Evolutionary conservation across 1,140 invertebrate genomes (phyloP).

Genomic region (Drosophila subobscura): DNA sequence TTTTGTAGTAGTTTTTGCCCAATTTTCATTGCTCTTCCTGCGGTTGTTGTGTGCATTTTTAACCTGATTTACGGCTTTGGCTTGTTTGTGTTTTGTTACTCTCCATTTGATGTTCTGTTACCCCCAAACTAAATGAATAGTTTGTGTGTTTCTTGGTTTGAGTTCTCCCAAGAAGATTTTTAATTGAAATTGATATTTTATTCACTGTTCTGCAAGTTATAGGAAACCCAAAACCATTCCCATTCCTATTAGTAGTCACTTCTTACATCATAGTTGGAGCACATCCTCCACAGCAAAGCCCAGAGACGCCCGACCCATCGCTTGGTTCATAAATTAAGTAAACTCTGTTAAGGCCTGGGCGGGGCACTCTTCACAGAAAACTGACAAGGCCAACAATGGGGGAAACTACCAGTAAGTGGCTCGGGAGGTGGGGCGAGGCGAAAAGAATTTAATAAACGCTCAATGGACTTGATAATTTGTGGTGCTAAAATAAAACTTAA

Average conservation of each 20-base stretch:
- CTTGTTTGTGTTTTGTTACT: slow-evolving; percentile 25
- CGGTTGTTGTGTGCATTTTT: slow-evolving; percentile 44
- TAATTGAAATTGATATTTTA: slow-evolving; percentile 9
- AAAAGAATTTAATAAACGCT: slow-evolving; percentile 71
- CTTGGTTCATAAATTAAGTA: slow-evolving; percentile 37
- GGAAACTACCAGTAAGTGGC: too few relatives aligned
- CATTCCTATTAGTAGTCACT: neutral
- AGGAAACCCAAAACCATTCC: neutral
- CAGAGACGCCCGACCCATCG: neutral
- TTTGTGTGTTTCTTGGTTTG: slow-evolving; percentile 2
- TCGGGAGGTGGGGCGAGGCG: neutral
- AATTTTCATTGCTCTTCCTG: slow-evolving; percentile 14
- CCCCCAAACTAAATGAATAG: slow-evolving; percentile 29
- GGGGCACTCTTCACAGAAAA: neutral
- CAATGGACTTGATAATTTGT: slow-evolving; percentile 80
- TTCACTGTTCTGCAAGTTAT: slow-evolving; percentile 8
- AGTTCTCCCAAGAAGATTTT: neutral
- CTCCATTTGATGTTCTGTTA: slow-evolving; percentile 23
- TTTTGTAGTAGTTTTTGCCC: slow-evolving; percentile 15
- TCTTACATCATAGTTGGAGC: too few relatives aligned
- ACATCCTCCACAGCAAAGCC: neutral
- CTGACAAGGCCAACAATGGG: slow-evolving; percentile 13
- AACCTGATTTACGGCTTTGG: slow-evolving; percentile 56
- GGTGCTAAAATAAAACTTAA: slow-evolving; percentile 74
- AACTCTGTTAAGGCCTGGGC: slow-evolving; percentile 19